A percentile compares a stretch with the other conserved stretches of the same genome.
phyloP scores from a whole-genome alignment of 1,140 invertebrate species.

The Ceratoteleas bidentatus region DNA sequence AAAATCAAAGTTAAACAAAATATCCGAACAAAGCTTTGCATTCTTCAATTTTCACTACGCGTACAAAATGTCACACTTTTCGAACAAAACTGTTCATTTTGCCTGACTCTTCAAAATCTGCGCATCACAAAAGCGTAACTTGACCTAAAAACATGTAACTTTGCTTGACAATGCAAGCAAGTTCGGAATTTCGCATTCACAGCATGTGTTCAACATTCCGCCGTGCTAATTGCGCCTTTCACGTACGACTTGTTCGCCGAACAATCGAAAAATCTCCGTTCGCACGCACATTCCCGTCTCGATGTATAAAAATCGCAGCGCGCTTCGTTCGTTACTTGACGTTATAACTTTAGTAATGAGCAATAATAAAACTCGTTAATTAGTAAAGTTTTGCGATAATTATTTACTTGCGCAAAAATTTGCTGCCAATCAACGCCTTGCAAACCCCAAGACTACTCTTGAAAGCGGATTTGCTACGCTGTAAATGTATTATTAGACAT shows the following conservation, averaged over 20 bases:
- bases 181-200: constrained; percentile 1
- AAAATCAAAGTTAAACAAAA: neutral
- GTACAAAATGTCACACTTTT: neutral
- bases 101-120: neutral
- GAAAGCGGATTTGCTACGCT: too few species aligned
- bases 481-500: too few species aligned
- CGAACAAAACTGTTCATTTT: neutral
- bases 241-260: neutral
- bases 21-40: neutral
- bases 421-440: too few species aligned
- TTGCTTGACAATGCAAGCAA: neutral
- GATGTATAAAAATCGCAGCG: constrained; percentile 2
- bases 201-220: constrained; percentile 3
- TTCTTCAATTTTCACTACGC: neutral
- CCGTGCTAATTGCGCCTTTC: constrained; percentile 3
- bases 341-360: too few species aligned
- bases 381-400: too few species aligned
- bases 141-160: neutral
- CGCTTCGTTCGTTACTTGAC: neutral
- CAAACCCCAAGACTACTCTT: too few species aligned
- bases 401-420: too few species aligned
- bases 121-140: neutral
- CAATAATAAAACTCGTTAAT: too few species aligned
- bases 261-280: constrained; percentile 6
- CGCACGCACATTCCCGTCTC: neutral